Percentiles rank a stretch among this genome's conserved stretches.
phyloP scores from a whole-genome alignment of 2,888 invertebrate genomes.

The Diogma glabrata region DNA sequence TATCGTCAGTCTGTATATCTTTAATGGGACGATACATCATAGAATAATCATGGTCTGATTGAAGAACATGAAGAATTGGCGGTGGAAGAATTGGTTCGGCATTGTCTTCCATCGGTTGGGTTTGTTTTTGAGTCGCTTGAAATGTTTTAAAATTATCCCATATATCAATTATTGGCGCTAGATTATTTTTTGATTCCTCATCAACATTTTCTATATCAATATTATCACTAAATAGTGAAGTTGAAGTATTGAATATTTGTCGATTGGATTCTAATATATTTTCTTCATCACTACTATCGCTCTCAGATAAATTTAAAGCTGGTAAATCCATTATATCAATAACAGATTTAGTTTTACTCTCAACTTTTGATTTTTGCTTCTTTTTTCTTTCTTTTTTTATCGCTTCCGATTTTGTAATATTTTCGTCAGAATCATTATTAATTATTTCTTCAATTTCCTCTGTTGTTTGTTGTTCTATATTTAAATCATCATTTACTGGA shows the following conservation, averaged over 20 bases:
- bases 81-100: slow-evolving; percentile 19
- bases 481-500: slow-evolving; percentile 5
- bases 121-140: slow-evolving; percentile 18
- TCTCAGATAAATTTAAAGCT: slow-evolving; percentile 72
- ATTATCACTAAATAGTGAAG: slow-evolving; percentile 26
- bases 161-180: slow-evolving; percentile 24
- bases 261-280: slow-evolving; percentile 33
- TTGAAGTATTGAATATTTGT: slow-evolving; percentile 26
- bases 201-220: slow-evolving; percentile 27
- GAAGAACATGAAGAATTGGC: slow-evolving; percentile 43
- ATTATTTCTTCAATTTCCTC: slow-evolving; percentile 7
- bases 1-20: slow-evolving; percentile 34
- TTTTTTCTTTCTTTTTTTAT: slow-evolving; percentile 9
- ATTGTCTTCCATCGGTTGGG: slow-evolving; percentile 15
- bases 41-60: slow-evolving; percentile 69
- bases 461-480: slow-evolving; percentile 9
- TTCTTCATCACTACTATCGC: slow-evolving; percentile 64
- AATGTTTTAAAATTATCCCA: slow-evolving; percentile 31
- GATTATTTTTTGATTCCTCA: slow-evolving; percentile 22
- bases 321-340: slow-evolving; percentile 61
- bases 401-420: slow-evolving; percentile 17
- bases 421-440: slow-evolving; percentile 12
- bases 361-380: slow-evolving; percentile 15
- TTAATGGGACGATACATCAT: slow-evolving; percentile 35
- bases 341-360: slow-evolving; percentile 33